These are phyloP conservation scores for Cygnus buccinator DNA, from an alignment of 2,113 vertebrate genomes.

Conservation along the genomic window DNA sequence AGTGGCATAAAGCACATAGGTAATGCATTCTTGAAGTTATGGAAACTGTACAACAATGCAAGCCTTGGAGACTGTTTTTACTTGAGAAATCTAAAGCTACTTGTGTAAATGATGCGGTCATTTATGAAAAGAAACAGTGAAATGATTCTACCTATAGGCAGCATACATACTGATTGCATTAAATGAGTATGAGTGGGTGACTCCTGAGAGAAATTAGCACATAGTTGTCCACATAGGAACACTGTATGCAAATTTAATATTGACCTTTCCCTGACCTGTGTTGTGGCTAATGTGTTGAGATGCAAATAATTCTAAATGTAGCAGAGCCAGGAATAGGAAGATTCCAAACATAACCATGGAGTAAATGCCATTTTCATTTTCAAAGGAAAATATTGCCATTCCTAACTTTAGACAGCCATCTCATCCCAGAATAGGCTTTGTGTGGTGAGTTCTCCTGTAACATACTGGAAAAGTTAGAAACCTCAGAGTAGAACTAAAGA, in stretches of 20 bases:
- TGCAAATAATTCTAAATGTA: not conserved
- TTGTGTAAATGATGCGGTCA: not conserved
- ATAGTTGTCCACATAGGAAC: not conserved
- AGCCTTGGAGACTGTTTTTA: not conserved
- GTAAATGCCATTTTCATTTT: not conserved
- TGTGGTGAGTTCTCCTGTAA: not conserved
- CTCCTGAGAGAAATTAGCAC: not conserved
- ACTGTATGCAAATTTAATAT: not conserved
- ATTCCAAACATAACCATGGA: not conserved
- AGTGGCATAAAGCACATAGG: not conserved
- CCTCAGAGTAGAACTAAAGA: not conserved
- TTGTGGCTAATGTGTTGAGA: not conserved
- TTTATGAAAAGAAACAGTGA: not conserved
- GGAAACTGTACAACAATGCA: not conserved
- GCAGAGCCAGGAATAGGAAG: not conserved
- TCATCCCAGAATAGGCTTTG: not conserved
- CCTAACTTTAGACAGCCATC: not conserved
- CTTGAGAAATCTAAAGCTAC: fast-evolving
- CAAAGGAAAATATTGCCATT: not conserved
- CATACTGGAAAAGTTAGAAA: not conserved
- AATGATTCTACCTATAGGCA: not conserved
- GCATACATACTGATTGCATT: not conserved
- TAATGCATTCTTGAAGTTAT: not conserved
- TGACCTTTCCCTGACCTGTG: not conserved
- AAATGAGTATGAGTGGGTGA: not conserved